phyloP scores from a whole-genome alignment of 2,797 vertebrate genomes.

The Cyprinella venusta region DNA sequence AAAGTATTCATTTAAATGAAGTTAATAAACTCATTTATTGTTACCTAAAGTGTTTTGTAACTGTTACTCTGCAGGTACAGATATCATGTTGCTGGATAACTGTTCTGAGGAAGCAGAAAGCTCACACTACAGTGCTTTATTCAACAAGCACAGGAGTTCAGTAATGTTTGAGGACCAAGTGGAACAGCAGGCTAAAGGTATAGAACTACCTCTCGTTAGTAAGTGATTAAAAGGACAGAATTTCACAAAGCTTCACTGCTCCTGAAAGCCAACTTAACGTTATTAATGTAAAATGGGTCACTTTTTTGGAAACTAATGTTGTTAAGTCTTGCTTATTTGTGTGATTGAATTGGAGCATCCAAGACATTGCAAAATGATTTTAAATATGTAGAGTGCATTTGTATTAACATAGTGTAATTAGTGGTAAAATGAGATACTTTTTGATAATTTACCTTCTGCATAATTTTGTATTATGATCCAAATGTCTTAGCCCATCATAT shows the following conservation, averaged over 20 bases:
- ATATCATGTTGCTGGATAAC: conserved; percentile 93
- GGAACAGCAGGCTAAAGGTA: conserved; percentile 89
- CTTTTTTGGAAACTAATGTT: too few relatives aligned
- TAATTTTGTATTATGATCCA: too few relatives aligned
- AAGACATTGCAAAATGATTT: too few relatives aligned
- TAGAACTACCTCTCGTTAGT: neutral
- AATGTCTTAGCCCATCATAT: too few relatives aligned
- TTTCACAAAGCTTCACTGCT: neutral
- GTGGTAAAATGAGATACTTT: too few relatives aligned
- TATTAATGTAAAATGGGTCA: neutral
- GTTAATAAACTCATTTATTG: neutral
- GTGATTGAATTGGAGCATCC: too few relatives aligned
- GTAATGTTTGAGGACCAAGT: conserved; percentile 96
- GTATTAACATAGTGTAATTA: too few relatives aligned
- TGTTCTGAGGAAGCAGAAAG: conserved; percentile 80
- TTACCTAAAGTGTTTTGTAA: neutral
- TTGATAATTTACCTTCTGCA: too few relatives aligned
- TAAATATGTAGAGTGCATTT: too few relatives aligned
- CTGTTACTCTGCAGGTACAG: conserved; percentile 81
- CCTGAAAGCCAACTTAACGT: neutral
- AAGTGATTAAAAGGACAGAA: neutral
- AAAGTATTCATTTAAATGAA: neutral
- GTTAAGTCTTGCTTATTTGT: too few relatives aligned
- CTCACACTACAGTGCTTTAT: conserved; percentile 60
- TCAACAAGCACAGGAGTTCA: conserved; percentile 87